A percentile compares a stretch with the other conserved stretches of the same genome.
Conservation (phyloP, 30 jellyfish, hydroid and myxozoan species). For the Cassiopea andromeda region DNA sequence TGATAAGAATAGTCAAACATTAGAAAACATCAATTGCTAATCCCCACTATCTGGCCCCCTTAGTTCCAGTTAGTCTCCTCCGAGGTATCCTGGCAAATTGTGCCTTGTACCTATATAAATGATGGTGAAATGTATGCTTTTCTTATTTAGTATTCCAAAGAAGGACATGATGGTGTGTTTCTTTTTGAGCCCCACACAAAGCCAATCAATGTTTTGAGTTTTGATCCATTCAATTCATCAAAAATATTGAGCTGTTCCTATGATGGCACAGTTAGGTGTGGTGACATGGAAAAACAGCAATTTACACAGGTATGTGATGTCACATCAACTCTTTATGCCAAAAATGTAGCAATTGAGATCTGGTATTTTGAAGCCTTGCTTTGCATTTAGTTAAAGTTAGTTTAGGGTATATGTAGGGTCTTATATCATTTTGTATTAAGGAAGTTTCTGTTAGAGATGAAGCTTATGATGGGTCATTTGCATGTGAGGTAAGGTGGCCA, state of each 20-base stretch:
- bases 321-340: background rate
- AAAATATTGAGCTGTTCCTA: slow-evolving; percentile 83
- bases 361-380: too few species aligned
- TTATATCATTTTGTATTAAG: too few species aligned
- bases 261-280: slow-evolving; percentile 90
- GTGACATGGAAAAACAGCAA: slow-evolving; percentile 73
- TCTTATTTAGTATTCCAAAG: slow-evolving; percentile 63
- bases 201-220: slow-evolving; percentile 80
- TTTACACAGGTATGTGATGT: slow-evolving; percentile 70
- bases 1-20: too few species aligned
- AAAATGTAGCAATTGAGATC: too few species aligned
- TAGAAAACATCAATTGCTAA: too few species aligned
- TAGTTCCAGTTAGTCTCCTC: too few species aligned
- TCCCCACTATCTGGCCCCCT: too few species aligned
- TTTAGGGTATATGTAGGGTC: too few species aligned
- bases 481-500: too few species aligned
- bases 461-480: too few species aligned
- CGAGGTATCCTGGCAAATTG: background rate
- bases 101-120: background rate
- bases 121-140: background rate
- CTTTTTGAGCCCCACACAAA: slow-evolving; percentile 84
- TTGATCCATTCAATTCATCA: slow-evolving; percentile 66
- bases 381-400: too few species aligned
- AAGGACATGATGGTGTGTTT: slow-evolving; percentile 81
- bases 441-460: too few species aligned